Base-by-base conservation (phyloP, 2,888 invertebrate genomes). In the Tanaodytes sp. region DNA sequence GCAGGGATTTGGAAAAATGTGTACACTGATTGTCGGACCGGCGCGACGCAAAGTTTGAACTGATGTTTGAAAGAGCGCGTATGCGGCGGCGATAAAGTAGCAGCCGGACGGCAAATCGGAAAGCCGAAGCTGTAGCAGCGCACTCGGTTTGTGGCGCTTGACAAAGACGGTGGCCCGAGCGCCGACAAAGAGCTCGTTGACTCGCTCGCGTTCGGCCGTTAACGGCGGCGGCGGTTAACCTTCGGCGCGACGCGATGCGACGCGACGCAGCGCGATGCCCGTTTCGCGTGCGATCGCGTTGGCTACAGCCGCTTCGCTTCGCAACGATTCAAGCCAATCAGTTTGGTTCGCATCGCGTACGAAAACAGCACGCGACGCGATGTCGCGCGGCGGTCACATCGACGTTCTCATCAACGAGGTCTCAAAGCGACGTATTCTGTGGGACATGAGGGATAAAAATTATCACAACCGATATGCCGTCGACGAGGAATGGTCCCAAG, bases 371-470 rank as follows among this genome's bases (percentile, higher is more conserved):
- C 59, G 57, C 57, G 64, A 52, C 63, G 64, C 52, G 51, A 69
- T 69, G 68, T 63, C 68, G 55, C 71, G 67, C 42, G 57, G 59
- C 20, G 55, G 67, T 11, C 71, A 71, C 39, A 64, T 71, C 39
- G 71, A 71, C 20, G 67, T 64, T 2, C 55, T 71, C 15, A 71
- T 71, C 15, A 48, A 49, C 31, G 71, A 71, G 27, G 67, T 71
- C 20, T 49, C 59, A 4, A 63, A 46, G n/a, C 58, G 67, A 1
- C 66, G 59, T 27, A 63, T 67, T 46, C 40, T 71, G 9, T 71
- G 71, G 71, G 67, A 71, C 52, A 71, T 71, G 71, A 30, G 67
- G 42, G 67, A 71, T 57, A 71, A 71, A 67, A 71, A 71, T 63
- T 71, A 71, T 48, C 71, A 71, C 64, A 71, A 71, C 42, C 63